Evolutionary conservation across 2,888 invertebrate species (phyloP).

Genomic region (Acleris laterana): DNA sequence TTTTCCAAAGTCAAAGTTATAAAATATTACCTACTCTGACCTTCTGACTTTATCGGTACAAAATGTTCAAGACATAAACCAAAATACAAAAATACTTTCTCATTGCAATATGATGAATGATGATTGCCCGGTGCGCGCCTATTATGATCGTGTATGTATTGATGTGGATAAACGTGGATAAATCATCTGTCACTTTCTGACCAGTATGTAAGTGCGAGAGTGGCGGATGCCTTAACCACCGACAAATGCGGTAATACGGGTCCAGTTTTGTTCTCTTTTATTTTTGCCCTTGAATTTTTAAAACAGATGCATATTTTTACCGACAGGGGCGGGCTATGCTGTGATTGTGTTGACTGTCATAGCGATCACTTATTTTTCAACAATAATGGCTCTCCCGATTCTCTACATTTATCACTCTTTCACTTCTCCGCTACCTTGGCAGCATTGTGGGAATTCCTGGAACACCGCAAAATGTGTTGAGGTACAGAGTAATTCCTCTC

Average conservation of each 20-base stretch:
- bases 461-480: slow-evolving; percentile 90
- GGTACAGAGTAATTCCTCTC: slow-evolving; percentile 57
- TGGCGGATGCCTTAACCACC: no score
- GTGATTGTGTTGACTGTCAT: slow-evolving; percentile 92
- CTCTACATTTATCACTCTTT: slow-evolving; percentile 91
- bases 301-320: slow-evolving; percentile 26
- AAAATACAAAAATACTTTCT: background rate
- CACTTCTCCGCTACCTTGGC: slow-evolving; percentile 89
- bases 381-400: slow-evolving; percentile 93
- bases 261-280: no score
- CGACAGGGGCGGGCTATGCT: slow-evolving; percentile 93
- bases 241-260: no score
- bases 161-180: no score
- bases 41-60: no score
- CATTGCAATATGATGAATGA: background rate
- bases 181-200: no score
- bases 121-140: no score
- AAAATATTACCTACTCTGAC: no score
- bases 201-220: no score
- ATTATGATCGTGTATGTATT: no score
- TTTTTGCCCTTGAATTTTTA: background rate
- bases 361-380: slow-evolving; percentile 92
- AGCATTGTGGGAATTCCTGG: slow-evolving; percentile 91
- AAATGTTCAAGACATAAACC: background rate
- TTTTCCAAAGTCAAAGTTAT: no score